These are phyloP conservation scores for Ochlodes sylvanus DNA, from an alignment of 2,888 invertebrate species.

Conservation along the genomic window DNA sequence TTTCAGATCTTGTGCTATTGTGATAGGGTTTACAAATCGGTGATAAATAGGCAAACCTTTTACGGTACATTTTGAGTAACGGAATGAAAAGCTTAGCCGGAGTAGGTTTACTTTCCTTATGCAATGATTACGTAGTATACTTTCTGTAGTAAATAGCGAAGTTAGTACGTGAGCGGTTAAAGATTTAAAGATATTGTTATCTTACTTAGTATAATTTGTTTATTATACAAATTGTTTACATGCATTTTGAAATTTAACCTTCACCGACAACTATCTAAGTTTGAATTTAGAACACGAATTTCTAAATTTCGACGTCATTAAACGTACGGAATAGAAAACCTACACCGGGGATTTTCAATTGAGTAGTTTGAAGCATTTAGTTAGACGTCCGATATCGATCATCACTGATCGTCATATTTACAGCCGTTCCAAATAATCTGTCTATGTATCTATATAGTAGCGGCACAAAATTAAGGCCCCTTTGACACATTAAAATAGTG, in stretches of 20 bases:
- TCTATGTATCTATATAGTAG: too few relatives aligned
- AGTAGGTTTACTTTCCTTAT: slow-evolving; percentile 25
- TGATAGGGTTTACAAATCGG: slow-evolving; percentile 1
- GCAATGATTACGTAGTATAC: slow-evolving; percentile 29
- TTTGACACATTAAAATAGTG: too few relatives aligned
- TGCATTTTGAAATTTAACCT: neutral
- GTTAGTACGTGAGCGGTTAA: slow-evolving; percentile 1
- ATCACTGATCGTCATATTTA: too few relatives aligned
- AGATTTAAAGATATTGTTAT: slow-evolving; percentile 7
- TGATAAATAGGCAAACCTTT: slow-evolving; percentile 20
- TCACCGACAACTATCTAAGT: neutral
- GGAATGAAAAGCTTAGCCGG: slow-evolving; percentile 23
- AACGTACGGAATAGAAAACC: too few relatives aligned
- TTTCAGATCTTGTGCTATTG: slow-evolving; percentile 5
- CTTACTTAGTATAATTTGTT: slow-evolving; percentile 1
- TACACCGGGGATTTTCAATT: too few relatives aligned
- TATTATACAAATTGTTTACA: neutral
- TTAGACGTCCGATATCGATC: too few relatives aligned
- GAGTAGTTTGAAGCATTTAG: too few relatives aligned
- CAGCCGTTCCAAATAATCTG: too few relatives aligned
- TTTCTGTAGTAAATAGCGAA: slow-evolving; percentile 22
- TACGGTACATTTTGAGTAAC: slow-evolving; percentile 28
- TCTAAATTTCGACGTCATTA: neutral
- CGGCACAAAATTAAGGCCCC: too few relatives aligned
- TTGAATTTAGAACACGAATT: neutral